phyloP scores from a whole-genome alignment of 1,140 invertebrate species.

The Cotesia chilonis region DNA sequence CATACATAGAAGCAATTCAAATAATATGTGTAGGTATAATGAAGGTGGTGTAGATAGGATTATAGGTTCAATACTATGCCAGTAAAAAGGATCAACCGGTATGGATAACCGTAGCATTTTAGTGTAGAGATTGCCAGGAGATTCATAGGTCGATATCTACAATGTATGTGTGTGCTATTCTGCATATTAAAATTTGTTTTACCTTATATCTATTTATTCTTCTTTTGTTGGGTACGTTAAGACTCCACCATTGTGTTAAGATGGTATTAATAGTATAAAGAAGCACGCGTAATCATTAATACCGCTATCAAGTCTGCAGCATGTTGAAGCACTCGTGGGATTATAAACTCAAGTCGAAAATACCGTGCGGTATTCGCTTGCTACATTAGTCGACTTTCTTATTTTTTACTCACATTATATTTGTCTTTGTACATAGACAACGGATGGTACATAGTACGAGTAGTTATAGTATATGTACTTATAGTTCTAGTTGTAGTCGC shows the following conservation, averaged over 20 bases:
- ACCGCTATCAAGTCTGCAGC: conserved; percentile 28
- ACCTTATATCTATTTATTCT: too few species aligned
- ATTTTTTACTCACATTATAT: neutral
- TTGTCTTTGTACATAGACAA: neutral
- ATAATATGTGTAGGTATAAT: too few species aligned
- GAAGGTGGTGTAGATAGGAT: conserved; percentile 5
- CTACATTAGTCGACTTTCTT: conserved; percentile 13
- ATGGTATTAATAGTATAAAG: conserved; percentile 28
- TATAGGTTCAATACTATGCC: neutral
- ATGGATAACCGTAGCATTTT: conserved; percentile 22
- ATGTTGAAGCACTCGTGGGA: neutral
- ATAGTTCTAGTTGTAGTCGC: conserved; percentile 38
- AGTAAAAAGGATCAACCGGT: conserved; percentile 1
- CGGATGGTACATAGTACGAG: conserved; percentile 4
- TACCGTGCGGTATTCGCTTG: conserved; percentile 21
- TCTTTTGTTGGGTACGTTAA: neutral
- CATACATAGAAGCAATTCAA: neutral
- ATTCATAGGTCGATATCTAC: conserved; percentile 11
- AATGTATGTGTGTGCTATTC: conserved; percentile 10
- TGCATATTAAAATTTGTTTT: neutral
- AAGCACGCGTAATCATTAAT: conserved; percentile 47
- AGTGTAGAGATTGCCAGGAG: conserved; percentile 1
- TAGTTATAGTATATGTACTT: neutral
- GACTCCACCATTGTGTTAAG: conserved; percentile 48
- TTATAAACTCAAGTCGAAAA: neutral